Evolutionary conservation across 2,888 invertebrate species (phyloP).

Genomic region (Mellilla xanthometata): DNA sequence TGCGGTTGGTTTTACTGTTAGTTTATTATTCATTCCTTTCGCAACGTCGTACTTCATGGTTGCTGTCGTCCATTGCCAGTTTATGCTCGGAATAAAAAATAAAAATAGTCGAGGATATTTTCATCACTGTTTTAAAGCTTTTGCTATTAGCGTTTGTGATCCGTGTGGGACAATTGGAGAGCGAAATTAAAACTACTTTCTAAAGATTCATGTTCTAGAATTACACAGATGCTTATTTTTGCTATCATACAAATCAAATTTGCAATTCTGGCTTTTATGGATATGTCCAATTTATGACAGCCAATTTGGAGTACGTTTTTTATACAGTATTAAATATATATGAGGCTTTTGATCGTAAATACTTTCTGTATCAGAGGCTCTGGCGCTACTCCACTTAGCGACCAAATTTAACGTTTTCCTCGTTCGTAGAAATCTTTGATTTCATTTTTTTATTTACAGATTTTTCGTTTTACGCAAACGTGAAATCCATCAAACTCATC

Average conservation of each 20-base stretch:
- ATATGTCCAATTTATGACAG: conserved; percentile 22
- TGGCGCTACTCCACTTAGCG: too few species aligned
- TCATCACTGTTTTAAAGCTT: neutral
- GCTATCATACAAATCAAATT: conserved; percentile 23
- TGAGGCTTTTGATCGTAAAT: conserved; percentile 5
- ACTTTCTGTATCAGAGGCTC: neutral
- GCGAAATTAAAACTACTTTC: conserved; percentile 12
- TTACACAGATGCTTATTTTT: conserved; percentile 7
- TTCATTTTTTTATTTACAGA: conserved; percentile 2
- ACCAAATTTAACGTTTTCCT: neutral
- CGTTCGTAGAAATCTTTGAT: conserved; percentile 12
- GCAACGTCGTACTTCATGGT: conserved; percentile 6
- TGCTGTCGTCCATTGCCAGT: conserved; percentile 10
- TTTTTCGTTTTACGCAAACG: conserved; percentile 2
- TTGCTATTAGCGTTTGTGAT: conserved; percentile 6
- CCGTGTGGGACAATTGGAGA: conserved; percentile 6
- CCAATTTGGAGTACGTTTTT: conserved; percentile 8
- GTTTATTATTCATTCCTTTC: conserved; percentile 23
- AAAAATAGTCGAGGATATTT: neutral
- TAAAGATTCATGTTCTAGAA: conserved; percentile 3
- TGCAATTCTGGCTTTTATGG: conserved; percentile 29
- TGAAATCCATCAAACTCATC: conserved; percentile 7
- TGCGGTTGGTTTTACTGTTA: conserved; percentile 9
- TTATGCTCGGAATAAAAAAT: conserved; percentile 1
- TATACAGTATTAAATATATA: conserved; percentile 6